Percentiles rank a stretch among this genome's conserved stretches.
phyloP scores from a whole-genome alignment of 2,113 vertebrate species.

The Smithornis capensis region DNA sequence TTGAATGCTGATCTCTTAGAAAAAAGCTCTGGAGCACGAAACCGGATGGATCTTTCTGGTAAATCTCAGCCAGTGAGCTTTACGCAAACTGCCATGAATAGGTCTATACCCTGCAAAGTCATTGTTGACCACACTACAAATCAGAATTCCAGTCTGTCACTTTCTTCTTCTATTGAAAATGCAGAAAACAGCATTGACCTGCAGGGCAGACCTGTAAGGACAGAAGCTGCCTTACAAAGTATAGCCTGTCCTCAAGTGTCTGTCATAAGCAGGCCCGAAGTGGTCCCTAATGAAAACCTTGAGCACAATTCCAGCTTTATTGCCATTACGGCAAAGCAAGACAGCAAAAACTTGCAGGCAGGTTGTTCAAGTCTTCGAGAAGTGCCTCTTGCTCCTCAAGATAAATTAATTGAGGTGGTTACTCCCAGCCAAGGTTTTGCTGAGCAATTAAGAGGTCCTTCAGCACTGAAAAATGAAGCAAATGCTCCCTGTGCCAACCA shows the following conservation, averaged over 20 bases:
- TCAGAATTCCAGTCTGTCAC: conserved; percentile 72
- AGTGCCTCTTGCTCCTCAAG: conserved; percentile 67
- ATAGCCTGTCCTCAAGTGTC: conserved; percentile 80
- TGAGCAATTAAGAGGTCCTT: conserved; percentile 67
- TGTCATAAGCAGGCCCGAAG: conserved; percentile 81
- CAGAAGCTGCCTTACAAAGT: conserved; percentile 71
- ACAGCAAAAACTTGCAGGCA: conserved; percentile 65
- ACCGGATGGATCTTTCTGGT: conserved; percentile 66
- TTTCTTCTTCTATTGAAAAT: conserved; percentile 69
- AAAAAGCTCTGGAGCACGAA: conserved; percentile 65
- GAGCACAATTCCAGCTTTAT: conserved; percentile 70
- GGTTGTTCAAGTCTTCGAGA: conserved; percentile 68
- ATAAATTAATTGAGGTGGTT: conserved; percentile 66
- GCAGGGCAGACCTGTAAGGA: conserved; percentile 71
- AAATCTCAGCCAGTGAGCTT: conserved; percentile 71
- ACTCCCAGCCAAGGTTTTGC: conserved; percentile 65
- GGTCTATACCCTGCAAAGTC: conserved; percentile 84
- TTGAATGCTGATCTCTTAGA: conserved; percentile 70
- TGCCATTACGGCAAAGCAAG: conserved; percentile 61
- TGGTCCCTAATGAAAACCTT: conserved; percentile 56
- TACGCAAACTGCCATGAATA: conserved; percentile 73
- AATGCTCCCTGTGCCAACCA: conserved; percentile 63
- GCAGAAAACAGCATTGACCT: conserved; percentile 67
- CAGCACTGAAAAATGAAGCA: conserved; percentile 70
- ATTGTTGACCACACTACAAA: conserved; percentile 83